Evolutionary conservation across 1,140 invertebrate species (phyloP), one percentile per base, ranked within the genome.

Genomic region (Penaeus japonicus): DNA sequence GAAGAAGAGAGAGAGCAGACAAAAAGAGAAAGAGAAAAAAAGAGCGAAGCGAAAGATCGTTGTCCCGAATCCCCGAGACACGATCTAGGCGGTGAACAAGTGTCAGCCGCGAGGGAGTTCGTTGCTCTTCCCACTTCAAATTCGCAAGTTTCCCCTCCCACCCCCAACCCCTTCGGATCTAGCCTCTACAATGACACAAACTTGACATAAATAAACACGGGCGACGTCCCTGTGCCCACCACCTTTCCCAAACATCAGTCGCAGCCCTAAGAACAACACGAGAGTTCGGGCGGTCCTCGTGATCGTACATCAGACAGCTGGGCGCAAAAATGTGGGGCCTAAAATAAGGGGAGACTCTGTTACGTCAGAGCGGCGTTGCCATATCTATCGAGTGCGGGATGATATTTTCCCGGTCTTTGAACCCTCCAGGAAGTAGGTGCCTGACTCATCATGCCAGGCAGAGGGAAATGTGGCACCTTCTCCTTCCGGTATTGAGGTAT

Each of bases 391-490:
- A 30, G 39, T 53, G 27, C 17, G 73, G 47, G 22, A 27, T 85
- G 73, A 85, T 75, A 85, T 78, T 85, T 78, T 39, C 73, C 73
- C 30, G 84, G 84, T 85, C 84, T 85, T 85, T 85, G 84, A 85
- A 85, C 84, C 53, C 73, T 57, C 84, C 84, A 85, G 84, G 84
- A 85, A 85, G 75, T 85, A 54, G 55, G 84, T 85, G 54, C 55
- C 35, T 85, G 35, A 59, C 75, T 24, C 62, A 17, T 55, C n/a
- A 47, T 55, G 22, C 17, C 80, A 27, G 75, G 32, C 22, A 27
- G 75, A 27, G 75, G 24, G 75, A 27, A 78, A 78, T 24, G n/a
- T 30, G 39, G 39, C 39, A 47, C 39, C 39, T 47, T 47, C 39
- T 47, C 39, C 39, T 47, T 47, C 39, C 39, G 39, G 39, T 47